phyloP scores from a whole-genome alignment of 2,113 vertebrate species.

The Macquaria ambigua region DNA sequence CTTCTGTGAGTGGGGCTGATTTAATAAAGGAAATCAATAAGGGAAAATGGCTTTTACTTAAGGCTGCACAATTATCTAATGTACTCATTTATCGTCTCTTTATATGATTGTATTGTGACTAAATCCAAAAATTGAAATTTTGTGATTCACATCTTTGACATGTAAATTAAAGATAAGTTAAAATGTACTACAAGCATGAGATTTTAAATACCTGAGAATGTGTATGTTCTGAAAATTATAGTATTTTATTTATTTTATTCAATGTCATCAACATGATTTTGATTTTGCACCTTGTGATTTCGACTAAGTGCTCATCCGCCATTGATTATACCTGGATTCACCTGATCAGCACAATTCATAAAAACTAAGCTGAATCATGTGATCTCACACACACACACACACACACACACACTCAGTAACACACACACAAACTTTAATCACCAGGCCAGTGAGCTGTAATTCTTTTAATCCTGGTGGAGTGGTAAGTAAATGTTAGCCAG shows the following conservation, averaged over 20 bases:
- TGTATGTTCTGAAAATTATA: background rate
- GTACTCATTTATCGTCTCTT: background rate
- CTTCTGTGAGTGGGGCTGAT: conserved; percentile 14
- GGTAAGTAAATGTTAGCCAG: conserved; percentile 7
- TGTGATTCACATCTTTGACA: background rate
- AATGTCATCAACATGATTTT: background rate
- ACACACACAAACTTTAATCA: conserved; percentile 4
- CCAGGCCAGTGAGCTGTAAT: background rate
- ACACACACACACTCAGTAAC: background rate
- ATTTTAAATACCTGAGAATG: background rate
- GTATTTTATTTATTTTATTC: background rate
- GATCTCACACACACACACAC: conserved; percentile 6
- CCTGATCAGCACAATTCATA: background rate
- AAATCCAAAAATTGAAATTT: background rate
- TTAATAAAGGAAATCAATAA: conserved; percentile 50
- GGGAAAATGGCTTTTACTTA: conserved; percentile 23
- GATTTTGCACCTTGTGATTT: background rate
- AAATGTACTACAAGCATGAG: background rate
- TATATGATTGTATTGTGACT: background rate
- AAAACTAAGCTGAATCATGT: conserved; percentile 18
- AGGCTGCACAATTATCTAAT: background rate
- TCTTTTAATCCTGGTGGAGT: conserved; percentile 36
- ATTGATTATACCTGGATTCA: background rate
- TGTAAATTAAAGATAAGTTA: background rate
- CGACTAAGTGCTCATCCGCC: background rate